Evolutionary conservation across 2,113 vertebrate genomes (phyloP).

Genomic region (Nasalis larvatus): DNA sequence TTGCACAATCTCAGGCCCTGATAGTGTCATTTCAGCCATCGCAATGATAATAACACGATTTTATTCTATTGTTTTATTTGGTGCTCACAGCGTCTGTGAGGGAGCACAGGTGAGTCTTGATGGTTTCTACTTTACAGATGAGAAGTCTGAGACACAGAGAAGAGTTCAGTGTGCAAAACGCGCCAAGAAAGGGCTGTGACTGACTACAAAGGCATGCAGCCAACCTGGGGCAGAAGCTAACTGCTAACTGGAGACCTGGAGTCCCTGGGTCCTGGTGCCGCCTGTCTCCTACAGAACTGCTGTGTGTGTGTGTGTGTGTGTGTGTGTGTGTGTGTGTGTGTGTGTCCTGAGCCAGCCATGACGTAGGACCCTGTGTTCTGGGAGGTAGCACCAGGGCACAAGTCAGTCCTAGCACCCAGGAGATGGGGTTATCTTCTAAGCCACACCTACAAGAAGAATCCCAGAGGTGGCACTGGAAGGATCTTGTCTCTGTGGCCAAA

Average conservation of each 20-base stretch:
- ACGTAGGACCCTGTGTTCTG: accelerated
- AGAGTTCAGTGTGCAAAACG: too few species aligned
- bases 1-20: accelerated
- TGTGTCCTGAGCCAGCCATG: not conserved
- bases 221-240: not conserved
- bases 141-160: not conserved
- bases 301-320: too few species aligned
- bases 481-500: accelerated
- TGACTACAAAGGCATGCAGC: not conserved
- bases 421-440: accelerated
- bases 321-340: too few species aligned
- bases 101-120: accelerated
- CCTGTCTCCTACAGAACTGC: not conserved
- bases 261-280: not conserved
- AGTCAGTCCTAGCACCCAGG: too few species aligned
- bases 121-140: not conserved
- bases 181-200: too few species aligned
- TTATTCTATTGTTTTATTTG: not conserved
- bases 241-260: not conserved
- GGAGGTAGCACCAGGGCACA: too few species aligned
- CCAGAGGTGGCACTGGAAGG: accelerated
- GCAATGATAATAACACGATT: accelerated
- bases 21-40: accelerated
- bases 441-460: accelerated
- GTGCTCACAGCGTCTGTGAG: not conserved